Conservation (phyloP, 1,140 invertebrate species). For the Atta texana region DNA sequence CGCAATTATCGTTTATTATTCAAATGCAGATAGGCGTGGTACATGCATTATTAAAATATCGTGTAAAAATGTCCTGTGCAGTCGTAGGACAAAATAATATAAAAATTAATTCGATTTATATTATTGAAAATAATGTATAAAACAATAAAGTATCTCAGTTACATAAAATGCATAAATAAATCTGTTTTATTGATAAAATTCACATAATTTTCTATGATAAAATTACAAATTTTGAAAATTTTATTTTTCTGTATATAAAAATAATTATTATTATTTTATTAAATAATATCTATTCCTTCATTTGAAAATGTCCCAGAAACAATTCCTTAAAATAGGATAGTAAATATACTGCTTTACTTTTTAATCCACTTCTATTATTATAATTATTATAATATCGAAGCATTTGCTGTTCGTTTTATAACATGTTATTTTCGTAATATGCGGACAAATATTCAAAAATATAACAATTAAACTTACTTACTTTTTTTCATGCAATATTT, state of each 20-base stretch:
- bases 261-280: slow-evolving; percentile 10
- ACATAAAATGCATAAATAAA: slow-evolving; percentile 31
- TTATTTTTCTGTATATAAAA: background rate
- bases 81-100: slow-evolving; percentile 46
- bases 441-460: background rate
- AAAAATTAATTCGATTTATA: slow-evolving; percentile 56
- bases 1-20: slow-evolving; percentile 50
- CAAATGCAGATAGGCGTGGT: slow-evolving; percentile 44
- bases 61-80: slow-evolving; percentile 53
- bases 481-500: slow-evolving; percentile 53
- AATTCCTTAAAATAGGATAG: background rate
- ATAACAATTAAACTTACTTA: background rate
- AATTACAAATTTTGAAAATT: slow-evolving; percentile 4
- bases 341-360: background rate
- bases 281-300: background rate
- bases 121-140: slow-evolving; percentile 59
- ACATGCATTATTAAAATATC: slow-evolving; percentile 49
- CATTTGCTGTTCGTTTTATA: background rate
- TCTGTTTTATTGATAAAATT: slow-evolving; percentile 36
- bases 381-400: background rate
- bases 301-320: background rate
- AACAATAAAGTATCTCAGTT: slow-evolving; percentile 49
- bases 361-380: background rate
- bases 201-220: slow-evolving; percentile 29
- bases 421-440: background rate